Evolutionary conservation across 1,140 invertebrate species (phyloP).

Genomic region (Stegodyphus dumicola): DNA sequence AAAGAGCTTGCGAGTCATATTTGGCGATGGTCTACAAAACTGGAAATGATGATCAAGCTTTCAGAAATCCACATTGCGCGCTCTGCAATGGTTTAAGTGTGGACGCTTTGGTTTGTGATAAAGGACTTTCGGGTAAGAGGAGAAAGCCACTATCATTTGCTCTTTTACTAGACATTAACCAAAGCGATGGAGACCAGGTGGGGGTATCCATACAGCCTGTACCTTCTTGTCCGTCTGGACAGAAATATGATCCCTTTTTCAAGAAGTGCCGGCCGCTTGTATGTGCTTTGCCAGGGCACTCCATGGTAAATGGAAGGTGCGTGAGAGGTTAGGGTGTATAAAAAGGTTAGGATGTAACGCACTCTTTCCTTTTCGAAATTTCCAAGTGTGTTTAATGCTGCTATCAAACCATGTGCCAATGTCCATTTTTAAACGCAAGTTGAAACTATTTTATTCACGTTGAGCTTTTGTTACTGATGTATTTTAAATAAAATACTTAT

Average conservation of each 20-base stretch:
- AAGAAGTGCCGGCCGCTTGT: slow-evolving; percentile 69
- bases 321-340: neutral
- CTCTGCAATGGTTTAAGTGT: neutral
- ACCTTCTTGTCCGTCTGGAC: slow-evolving; percentile 23
- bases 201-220: neutral
- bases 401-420: too few species aligned
- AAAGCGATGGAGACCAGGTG: slow-evolving; percentile 26
- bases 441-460: too few species aligned
- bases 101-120: neutral
- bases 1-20: neutral
- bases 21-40: neutral
- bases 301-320: slow-evolving; percentile 21
- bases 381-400: too few species aligned
- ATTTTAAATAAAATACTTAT: too few species aligned
- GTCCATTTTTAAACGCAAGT: too few species aligned
- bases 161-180: slow-evolving; percentile 42
- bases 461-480: too few species aligned
- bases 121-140: neutral
- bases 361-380: too few species aligned
- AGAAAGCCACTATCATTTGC: slow-evolving; percentile 36
- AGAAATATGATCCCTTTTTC: slow-evolving; percentile 72
- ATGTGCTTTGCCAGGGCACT: slow-evolving; percentile 61
- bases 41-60: neutral
- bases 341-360: too few species aligned
- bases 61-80: neutral